Base-by-base conservation (phyloP, 2,113 vertebrate genomes). In the Nannospalax galili region DNA sequence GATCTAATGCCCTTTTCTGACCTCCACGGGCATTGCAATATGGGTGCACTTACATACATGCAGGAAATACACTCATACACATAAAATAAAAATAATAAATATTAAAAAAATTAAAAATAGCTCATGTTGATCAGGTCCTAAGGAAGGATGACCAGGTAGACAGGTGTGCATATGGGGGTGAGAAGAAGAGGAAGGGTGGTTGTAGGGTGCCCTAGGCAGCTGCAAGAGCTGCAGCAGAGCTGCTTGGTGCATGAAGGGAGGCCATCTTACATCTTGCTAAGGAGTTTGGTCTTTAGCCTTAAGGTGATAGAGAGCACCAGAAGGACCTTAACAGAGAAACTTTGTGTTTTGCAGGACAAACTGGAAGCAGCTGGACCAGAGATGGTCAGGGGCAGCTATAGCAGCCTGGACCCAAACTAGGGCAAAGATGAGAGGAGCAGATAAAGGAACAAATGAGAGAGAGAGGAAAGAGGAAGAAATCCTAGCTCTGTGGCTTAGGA, bases 201-300 rank as follows among this genome's bases (percentile, higher is more conserved):
- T 4, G 64, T 70, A 78, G 20, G 84, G 15, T 19, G 7, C 48
- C 1, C 2, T 3, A 42, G 78, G 75, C 64, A 45, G 60, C 37
- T 65, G 10, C 8, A 74, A 75, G 64, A 45, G 60, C 37, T 65
- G 10, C 11, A 74, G 22, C 58, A 88, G 79, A 72, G 65, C 26
- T 52, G 72, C 72, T 74, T 28, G 82, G 7, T 75, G 40, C 62
- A 1, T 1, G 3, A 35, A 84, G 40, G 40, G 72, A 17, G 14
- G 5, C 24, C 17, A 4, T 35, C 35, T 69, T 87, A 30, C 15
- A 40, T 48, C 56, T 65, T 52, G 73, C 60, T 48, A 10, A 88
- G 60, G 52, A 70, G 45, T 93, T 88, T 64, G 88, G 77, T 70
- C 80, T 62, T 90, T 88, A 84, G 74, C 42, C n/a, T 92, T 37